These are phyloP conservation scores for Glossosoma conforme DNA, from an alignment of 1,140 invertebrate species.

Conservation along the genomic window DNA sequence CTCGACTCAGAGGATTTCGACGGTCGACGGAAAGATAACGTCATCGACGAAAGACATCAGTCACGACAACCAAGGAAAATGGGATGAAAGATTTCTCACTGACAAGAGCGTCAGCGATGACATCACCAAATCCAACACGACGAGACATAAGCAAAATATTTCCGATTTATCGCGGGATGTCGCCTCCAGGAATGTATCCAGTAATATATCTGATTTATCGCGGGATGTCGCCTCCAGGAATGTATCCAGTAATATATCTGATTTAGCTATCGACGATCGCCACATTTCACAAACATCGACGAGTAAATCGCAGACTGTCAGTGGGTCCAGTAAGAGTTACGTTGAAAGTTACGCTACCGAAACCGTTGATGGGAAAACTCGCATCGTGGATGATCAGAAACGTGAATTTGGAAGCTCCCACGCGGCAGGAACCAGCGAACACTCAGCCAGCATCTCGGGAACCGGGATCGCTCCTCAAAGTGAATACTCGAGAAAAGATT, in stretches of 20 bases:
- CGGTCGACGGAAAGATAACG: slow-evolving; percentile 23
- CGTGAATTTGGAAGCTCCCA: slow-evolving; percentile 36
- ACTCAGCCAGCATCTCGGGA: slow-evolving; percentile 45
- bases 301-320: slow-evolving; percentile 16
- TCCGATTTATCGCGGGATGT: background rate
- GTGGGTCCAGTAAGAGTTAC: slow-evolving; percentile 16
- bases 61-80: slow-evolving; percentile 11
- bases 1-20: slow-evolving; percentile 21
- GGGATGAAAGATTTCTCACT: slow-evolving; percentile 3
- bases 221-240: background rate
- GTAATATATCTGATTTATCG: no score
- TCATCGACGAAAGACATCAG: slow-evolving; percentile 24
- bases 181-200: background rate
- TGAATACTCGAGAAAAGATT: slow-evolving; percentile 49
- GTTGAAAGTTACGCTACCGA: slow-evolving; percentile 38
- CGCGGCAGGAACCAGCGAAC: slow-evolving; percentile 47
- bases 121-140: background rate
- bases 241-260: background rate
- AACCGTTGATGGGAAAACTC: slow-evolving; percentile 42
- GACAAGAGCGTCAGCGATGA: background rate
- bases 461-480: slow-evolving; percentile 50
- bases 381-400: slow-evolving; percentile 39
- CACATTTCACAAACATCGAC: no score
- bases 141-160: background rate
- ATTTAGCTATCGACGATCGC: no score